Conservation (phyloP, 2,113 vertebrate genomes). For the Platichthys flesus region DNA sequence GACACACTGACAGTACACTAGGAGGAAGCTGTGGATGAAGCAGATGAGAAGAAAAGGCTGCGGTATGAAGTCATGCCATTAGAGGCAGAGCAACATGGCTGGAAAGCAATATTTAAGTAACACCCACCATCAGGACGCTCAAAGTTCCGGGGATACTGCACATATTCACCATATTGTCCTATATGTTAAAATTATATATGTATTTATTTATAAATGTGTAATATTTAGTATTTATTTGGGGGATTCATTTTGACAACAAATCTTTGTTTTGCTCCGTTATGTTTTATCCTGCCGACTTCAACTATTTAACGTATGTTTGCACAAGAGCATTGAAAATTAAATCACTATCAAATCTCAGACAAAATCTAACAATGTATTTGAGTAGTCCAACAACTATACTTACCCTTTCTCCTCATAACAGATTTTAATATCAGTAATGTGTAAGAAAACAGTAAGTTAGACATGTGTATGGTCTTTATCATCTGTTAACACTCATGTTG, state of each 20-base stretch:
- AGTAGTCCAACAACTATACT: neutral
- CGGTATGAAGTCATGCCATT: too few relatives aligned
- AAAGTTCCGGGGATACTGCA: too few relatives aligned
- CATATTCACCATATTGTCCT: too few relatives aligned
- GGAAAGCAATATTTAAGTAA: too few relatives aligned
- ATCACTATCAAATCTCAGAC: neutral
- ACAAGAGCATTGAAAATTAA: neutral
- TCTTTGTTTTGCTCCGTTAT: neutral
- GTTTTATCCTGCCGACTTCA: neutral
- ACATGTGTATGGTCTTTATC: neutral
- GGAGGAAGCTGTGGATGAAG: too few relatives aligned
- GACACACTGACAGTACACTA: too few relatives aligned
- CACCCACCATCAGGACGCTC: too few relatives aligned
- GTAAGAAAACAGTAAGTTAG: neutral
- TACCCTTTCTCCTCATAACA: neutral
- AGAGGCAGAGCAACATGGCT: too few relatives aligned
- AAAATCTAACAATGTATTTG: neutral
- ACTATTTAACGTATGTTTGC: too few relatives aligned
- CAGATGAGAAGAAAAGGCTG: too few relatives aligned
- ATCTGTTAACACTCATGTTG: neutral
- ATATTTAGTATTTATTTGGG: slow-evolving; percentile 50
- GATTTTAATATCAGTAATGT: neutral
- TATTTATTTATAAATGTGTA: slow-evolving; percentile 56
- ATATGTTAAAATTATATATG: slow-evolving; percentile 45
- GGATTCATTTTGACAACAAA: slow-evolving; percentile 28